Evolutionary conservation across 2,888 invertebrate genomes (phyloP).

Genomic region (Tupiocoris notatus): DNA sequence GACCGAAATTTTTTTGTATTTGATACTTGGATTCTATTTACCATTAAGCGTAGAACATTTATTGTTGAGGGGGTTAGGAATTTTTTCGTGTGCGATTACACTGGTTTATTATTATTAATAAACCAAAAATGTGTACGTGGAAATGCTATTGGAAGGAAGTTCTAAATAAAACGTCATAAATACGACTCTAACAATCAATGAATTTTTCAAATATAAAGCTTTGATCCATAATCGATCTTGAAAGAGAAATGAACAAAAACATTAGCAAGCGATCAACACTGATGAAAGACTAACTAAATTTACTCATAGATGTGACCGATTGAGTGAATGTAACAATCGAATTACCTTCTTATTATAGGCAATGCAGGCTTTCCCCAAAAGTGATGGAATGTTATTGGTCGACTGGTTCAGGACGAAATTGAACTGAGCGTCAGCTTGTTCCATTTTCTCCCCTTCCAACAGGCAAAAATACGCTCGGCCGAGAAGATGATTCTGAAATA

Average conservation of each 20-base stretch:
- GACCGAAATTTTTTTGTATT: no score
- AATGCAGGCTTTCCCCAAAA: slow-evolving; percentile 97
- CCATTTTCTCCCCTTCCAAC: slow-evolving; percentile 98
- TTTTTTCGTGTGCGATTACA: no score
- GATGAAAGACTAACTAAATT: neutral
- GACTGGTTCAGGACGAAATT: slow-evolving; percentile 97
- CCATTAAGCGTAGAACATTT: no score
- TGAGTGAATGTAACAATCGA: neutral
- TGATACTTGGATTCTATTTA: no score
- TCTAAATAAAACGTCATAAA: no score
- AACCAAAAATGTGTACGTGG: no score
- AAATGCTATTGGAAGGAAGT: no score
- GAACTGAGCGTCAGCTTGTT: slow-evolving; percentile 99
- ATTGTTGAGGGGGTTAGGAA: no score
- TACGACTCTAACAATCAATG: no score
- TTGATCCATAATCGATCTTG: neutral
- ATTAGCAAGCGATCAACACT: neutral
- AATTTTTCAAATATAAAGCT: no score
- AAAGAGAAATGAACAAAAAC: neutral
- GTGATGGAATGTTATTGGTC: slow-evolving; percentile 92
- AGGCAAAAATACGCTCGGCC: slow-evolving; percentile 98
- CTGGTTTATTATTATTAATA: no score
- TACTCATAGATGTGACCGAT: neutral
- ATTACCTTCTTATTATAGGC: slow-evolving; percentile 86
- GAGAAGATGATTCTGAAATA: slow-evolving; percentile 83